Evolutionary conservation across 2,113 vertebrate genomes (phyloP).

Genomic region (Siniperca knerii): DNA sequence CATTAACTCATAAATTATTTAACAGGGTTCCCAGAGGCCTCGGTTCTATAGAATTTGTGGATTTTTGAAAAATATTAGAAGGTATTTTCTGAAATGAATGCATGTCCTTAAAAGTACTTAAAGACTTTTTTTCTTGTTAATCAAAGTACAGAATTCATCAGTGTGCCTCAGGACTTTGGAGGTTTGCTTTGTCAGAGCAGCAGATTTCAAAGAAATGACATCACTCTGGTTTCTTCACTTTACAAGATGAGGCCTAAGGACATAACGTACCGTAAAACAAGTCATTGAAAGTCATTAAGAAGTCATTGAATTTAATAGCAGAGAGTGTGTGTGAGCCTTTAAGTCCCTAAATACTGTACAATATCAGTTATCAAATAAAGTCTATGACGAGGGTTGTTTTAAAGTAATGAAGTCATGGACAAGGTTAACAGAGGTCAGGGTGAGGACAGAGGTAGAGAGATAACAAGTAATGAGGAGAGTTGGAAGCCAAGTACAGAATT

Average conservation of each 20-base stretch:
- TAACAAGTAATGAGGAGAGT: slow-evolving; percentile 1
- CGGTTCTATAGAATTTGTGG: neutral
- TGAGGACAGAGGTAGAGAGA: neutral
- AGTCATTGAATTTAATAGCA: neutral
- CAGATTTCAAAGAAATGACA: neutral
- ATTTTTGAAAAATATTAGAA: neutral
- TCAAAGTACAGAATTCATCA: neutral
- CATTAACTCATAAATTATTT: slow-evolving; percentile 3
- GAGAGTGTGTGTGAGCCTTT: neutral
- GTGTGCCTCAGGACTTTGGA: neutral
- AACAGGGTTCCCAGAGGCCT: neutral
- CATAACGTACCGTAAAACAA: neutral
- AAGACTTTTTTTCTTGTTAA: neutral
- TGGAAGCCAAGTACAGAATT: slow-evolving; percentile 1
- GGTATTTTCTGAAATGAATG: neutral
- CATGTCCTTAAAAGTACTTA: neutral
- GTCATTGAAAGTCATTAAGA: neutral
- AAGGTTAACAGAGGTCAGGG: neutral
- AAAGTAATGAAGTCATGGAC: neutral
- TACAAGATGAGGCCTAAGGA: neutral
- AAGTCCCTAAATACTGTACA: neutral
- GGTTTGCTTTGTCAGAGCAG: slow-evolving; percentile 9
- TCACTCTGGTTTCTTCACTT: neutral
- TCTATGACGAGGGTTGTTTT: neutral
- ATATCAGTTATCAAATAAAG: neutral